Conservation (phyloP, 2,888 invertebrate species). For the Macaria liturata region DNA sequence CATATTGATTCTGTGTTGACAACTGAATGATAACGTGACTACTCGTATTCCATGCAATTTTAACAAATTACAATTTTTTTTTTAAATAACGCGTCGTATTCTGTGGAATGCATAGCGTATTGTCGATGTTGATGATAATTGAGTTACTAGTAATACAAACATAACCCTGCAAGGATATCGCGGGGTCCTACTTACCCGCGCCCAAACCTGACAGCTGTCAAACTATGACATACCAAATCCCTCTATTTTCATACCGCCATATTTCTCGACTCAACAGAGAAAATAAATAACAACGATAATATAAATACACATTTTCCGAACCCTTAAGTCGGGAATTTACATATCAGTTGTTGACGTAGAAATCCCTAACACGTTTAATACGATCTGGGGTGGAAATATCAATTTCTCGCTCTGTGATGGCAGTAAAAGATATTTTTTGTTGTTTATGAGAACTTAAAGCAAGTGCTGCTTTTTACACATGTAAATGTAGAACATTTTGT, state of each 20-base stretch:
- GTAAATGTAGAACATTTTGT: too few relatives aligned
- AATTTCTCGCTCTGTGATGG: conserved; percentile 26
- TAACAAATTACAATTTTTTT: too few relatives aligned
- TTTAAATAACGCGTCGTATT: too few relatives aligned
- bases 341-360: conserved; percentile 77
- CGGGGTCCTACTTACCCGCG: conserved; percentile 41
- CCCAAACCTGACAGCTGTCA: conserved; percentile 81
- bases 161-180: conserved; percentile 41
- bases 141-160: background rate
- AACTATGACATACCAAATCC: conserved; percentile 74
- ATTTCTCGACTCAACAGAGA: conserved; percentile 77
- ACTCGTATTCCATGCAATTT: too few relatives aligned
- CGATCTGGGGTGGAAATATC: conserved; percentile 55
- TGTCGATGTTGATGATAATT: too few relatives aligned
- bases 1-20: too few relatives aligned
- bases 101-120: too few relatives aligned
- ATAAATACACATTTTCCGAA: conserved; percentile 74
- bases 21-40: too few relatives aligned
- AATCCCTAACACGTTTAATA: conserved; percentile 68
- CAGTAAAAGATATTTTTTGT: too few relatives aligned
- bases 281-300: conserved; percentile 80
- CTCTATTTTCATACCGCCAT: conserved; percentile 77
- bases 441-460: too few relatives aligned
- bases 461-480: too few relatives aligned
- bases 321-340: conserved; percentile 74